These are phyloP conservation scores for Sepiola atlantica DNA, from an alignment of 2,888 invertebrate species.

Conservation along the genomic window DNA sequence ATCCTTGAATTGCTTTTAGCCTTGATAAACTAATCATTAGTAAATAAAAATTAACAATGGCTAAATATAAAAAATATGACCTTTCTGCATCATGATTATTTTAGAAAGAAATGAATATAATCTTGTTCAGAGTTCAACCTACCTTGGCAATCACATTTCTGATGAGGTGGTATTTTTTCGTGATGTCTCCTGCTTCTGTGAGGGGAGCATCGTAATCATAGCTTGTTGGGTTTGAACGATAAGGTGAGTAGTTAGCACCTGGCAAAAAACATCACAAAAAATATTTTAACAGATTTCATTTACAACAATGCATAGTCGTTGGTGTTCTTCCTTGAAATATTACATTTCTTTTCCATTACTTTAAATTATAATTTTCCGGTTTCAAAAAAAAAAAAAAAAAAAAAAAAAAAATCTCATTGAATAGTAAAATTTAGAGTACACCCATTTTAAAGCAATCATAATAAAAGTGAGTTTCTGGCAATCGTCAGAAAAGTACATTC, in stretches of 20 bases:
- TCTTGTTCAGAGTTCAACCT: conserved; percentile 35
- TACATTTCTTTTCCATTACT: background rate
- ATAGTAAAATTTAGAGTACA: background rate
- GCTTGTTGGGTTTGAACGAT: conserved; percentile 68
- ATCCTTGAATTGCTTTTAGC: too few relatives aligned
- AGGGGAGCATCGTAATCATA: conserved; percentile 95
- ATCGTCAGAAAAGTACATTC: background rate
- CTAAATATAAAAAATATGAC: background rate
- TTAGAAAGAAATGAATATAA: background rate
- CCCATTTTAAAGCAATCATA: background rate
- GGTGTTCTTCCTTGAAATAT: background rate
- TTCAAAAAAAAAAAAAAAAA: background rate
- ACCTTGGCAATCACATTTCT: conserved; percentile 69
- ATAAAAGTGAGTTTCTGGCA: background rate
- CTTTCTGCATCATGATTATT: background rate
- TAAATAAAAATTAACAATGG: too few relatives aligned
- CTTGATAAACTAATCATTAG: too few relatives aligned
- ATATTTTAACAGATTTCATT: background rate
- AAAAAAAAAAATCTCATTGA: too few relatives aligned
- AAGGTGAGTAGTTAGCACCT: conserved; percentile 65
- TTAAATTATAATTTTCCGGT: background rate
- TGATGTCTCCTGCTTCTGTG: conserved; percentile 90
- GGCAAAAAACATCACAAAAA: conserved; percentile 37
- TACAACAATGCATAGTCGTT: background rate
- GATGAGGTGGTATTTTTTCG: conserved; percentile 82